Base-by-base conservation (phyloP, 2,113 vertebrate species). In the Silurus glanis region DNA sequence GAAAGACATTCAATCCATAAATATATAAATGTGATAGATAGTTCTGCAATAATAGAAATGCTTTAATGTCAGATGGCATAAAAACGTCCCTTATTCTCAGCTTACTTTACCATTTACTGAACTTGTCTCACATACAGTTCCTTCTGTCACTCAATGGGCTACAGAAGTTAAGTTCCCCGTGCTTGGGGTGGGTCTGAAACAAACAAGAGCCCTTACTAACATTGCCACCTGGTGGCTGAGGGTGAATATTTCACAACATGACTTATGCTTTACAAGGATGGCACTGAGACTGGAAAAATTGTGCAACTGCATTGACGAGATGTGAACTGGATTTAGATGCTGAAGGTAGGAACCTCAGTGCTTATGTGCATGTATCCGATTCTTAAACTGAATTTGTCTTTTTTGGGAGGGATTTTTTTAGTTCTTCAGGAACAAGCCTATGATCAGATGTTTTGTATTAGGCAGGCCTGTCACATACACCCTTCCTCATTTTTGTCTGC, bases 221-320 rank as follows among this genome's bases (percentile, higher is more conserved):
- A 90, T 86, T 91, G 89, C 88, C 90, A 89, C 87, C 90, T 87
- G 69, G 89, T 91, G 90, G 85, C 37, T 51, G 83, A 81, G 47
- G 49, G 53, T 47, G 6, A 71, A 21, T 49, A 85, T 51, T 85
- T 59, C 53, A 45, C 86, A 86, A 79, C 62, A 84, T 76, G 49
- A 79, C 16, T 10, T 14, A 28, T 19, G 12, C 9, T 45, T 84
- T 61, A 72, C 55, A 75, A 74, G 72, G 28, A 58, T 21, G 79
- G 80, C 83, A 80, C 80, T 83, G 64, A 83, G 75, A 86, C 86
- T 75, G 89, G 85, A 59, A 64, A 80, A 79, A 14, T 83, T 55
- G 25, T 56, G 84, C 67, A 91, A 85, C 49, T 83, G 78, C 81
- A 2, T 14, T 78, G 66, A 67, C 21, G 49, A 75, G 23, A n/a